Base-by-base conservation (phyloP, 2,797 vertebrate species). In the Lepus townsendii region DNA sequence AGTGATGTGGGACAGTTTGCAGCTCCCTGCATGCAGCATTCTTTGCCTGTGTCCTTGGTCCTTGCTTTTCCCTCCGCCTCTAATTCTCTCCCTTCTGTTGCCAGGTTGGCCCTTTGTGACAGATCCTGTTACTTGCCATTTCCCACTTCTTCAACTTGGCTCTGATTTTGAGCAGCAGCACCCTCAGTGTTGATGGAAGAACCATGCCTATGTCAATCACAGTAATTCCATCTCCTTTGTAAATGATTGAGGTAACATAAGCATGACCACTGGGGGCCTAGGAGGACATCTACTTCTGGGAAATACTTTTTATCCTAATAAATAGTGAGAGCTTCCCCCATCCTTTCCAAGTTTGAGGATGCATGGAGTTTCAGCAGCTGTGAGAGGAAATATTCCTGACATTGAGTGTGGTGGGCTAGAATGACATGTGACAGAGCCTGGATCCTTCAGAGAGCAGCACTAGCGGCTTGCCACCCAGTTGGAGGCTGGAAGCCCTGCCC, bases 201-300 rank as follows among this genome's bases (percentile, higher is more conserved):
- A 26, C 4, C 30, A 32, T 2, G 3, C 0, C 63, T 50, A 12
- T 78, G 47, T 1, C n/a, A 24, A 1, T 52, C 60, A 2, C 7
- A 20, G 60, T 19, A 22, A 22, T 66, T 14, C 50, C 30, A 7
- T 10, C 3, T 83, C 42, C 79, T 89, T 73, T 60, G 77, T 57
- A 47, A 79, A 66, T 26, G 32, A 1, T 11, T 60, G 42, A 63
- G 3, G 2, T 60, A n/a, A 13, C 12, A 47, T 26, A 30, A 20
- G 5, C 32, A 27, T n/a, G n/a, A 19, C 12, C 30, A 38, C 27
- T n/a, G 27, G 63, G 42, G 7, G 7, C 24, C 19, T 1, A 2
- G 54, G 24, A 92, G 22, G 24, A 47, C 42, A n/a, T 60, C 35
- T 38, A 6, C 14, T 72, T 71, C 73, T 50, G 27, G 65, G 69